These are phyloP conservation scores for Leptodactylus fuscus DNA, from an alignment of 2,113 vertebrate species.

Conservation along the genomic window DNA sequence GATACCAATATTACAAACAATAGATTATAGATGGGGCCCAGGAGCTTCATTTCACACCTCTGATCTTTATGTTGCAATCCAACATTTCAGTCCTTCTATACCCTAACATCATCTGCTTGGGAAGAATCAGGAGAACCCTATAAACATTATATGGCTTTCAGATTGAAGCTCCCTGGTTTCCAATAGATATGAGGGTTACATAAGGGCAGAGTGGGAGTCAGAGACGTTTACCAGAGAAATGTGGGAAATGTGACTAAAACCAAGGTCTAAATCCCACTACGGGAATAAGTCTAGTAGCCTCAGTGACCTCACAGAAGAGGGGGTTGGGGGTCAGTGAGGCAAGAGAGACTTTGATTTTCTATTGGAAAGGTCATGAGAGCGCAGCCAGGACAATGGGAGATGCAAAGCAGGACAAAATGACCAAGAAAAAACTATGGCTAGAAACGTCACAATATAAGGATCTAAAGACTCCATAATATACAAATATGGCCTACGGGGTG, in stretches of 20 bases:
- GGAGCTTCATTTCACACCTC: too few relatives aligned
- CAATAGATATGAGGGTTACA: slow-evolving; percentile 22
- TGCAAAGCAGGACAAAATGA: not conserved
- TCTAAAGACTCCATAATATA: not conserved
- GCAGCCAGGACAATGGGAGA: not conserved
- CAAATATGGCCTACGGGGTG: too few relatives aligned
- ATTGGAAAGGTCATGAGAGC: slow-evolving; percentile 26
- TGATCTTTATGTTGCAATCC: too few relatives aligned
- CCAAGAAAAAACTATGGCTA: not conserved
- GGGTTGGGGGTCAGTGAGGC: slow-evolving; percentile 23
- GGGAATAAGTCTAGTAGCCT: slow-evolving; percentile 14
- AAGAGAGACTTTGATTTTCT: slow-evolving; percentile 35
- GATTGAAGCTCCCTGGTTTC: slow-evolving; percentile 1
- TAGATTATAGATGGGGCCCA: too few relatives aligned
- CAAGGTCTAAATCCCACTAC: slow-evolving; percentile 59
- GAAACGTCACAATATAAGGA: not conserved
- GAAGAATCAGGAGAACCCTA: too few relatives aligned
- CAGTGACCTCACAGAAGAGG: slow-evolving; percentile 24
- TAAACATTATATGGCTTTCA: too few relatives aligned
- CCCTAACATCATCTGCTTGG: too few relatives aligned
- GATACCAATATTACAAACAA: too few relatives aligned
- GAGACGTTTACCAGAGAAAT: slow-evolving; percentile 63
- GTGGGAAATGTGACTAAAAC: slow-evolving; percentile 61
- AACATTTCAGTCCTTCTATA: too few relatives aligned
- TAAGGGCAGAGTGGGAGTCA: slow-evolving; percentile 68